Evolutionary conservation across 2,797 vertebrate species (phyloP), one percentile per base, ranked within the genome.

Genomic region (Cercopithecus neglectus): DNA sequence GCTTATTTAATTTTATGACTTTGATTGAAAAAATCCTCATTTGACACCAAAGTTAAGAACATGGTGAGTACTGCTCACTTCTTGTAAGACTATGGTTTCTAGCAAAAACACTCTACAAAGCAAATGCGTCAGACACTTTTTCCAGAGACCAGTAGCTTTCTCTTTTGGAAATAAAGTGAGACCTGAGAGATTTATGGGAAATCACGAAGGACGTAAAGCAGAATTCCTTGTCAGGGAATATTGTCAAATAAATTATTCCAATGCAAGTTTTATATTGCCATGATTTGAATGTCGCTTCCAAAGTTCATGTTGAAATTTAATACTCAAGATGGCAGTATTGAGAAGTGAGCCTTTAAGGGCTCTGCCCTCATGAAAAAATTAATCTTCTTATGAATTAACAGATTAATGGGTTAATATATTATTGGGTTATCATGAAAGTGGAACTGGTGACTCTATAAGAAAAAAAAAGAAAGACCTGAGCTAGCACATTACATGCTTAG

Each of bases 41-140:
- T 80, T 64, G n/a, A 89, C 79, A 91, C 19, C 22, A 72, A 72
- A 89, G 21, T 94, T 79, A 96, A 96, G 36, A 82, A 80, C 17
- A 83, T 5, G 76, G 30, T 55, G 48, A 90, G 17, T 46, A 81
- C 70, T 76, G 24, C 50, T 91, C 41, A 70, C 33, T 93, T 92
- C 24, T 79, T 50, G 0, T 59, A 67, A n/a, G 17, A 64, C 36
- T 81, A 24, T 46, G 72, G 72, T 96, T 97, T 95, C 82, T 95
- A 95, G 26, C 33, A 30, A 94, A 88, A 67, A 92, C 14, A 75
- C 6, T 78, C 83, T 85, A n/a, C 75, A 94, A 81, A 39, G n/a
- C 59, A 92, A 78, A 48, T 53, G 33, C 91, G 39, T 64, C 74
- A 64, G 55, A 64, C 5, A 5, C 5, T 78, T 74, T 80, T 55